A percentile compares a stretch with the other conserved stretches of the same genome.
Evolutionary conservation across 2,113 vertebrate species (phyloP).

Genomic region (Sceloporus undulatus): DNA sequence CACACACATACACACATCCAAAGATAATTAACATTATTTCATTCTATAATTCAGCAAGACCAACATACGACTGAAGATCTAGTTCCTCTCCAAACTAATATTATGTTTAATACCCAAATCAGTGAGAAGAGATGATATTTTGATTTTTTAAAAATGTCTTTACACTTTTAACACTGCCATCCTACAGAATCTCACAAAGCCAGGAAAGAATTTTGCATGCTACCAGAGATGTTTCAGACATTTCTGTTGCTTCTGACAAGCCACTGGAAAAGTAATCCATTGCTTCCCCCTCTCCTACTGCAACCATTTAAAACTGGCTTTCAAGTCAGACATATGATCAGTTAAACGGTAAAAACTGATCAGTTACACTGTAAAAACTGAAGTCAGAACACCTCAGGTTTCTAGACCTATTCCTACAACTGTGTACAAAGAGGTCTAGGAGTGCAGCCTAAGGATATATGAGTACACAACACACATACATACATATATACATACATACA

Average conservation of each 20-base stretch:
- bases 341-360: background rate
- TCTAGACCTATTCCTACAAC: background rate
- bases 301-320: background rate
- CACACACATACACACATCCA: conserved; percentile 51
- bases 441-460: no score
- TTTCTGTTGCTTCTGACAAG: background rate
- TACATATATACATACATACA: no score
- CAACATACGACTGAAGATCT: background rate
- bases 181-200: background rate
- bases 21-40: conserved; percentile 52
- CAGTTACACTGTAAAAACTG: background rate
- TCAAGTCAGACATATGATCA: background rate
- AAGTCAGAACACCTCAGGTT: background rate
- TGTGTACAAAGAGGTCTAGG: background rate
- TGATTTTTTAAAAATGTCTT: background rate
- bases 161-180: background rate
- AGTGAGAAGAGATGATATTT: conserved; percentile 11
- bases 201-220: no score
- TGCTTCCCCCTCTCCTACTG: background rate
- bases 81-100: conserved; percentile 18
- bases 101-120: background rate
- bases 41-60: conserved; percentile 17
- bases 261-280: background rate
- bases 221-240: background rate
- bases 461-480: no score